phyloP scores from a whole-genome alignment of 2,113 vertebrate genomes.

The Amazona vittata region DNA sequence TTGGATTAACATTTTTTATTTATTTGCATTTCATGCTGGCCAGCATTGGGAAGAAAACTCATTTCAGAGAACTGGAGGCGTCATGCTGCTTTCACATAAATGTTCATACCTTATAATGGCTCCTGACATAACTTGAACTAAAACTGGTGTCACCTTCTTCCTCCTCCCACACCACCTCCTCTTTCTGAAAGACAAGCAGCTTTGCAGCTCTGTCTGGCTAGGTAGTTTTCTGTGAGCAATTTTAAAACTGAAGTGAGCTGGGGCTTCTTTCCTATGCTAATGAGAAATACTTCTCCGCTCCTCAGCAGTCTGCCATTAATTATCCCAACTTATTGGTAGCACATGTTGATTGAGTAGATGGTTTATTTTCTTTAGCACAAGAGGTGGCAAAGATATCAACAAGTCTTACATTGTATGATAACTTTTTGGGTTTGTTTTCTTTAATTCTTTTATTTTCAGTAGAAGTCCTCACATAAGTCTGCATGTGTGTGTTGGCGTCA shows the following conservation, averaged over 20 bases:
- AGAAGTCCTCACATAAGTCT: neutral
- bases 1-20: neutral
- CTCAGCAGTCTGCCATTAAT: constrained; percentile 78
- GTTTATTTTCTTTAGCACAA: constrained; percentile 77
- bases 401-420: constrained; percentile 72
- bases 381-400: constrained; percentile 84
- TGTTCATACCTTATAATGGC: neutral
- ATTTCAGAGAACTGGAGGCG: neutral
- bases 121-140: neutral
- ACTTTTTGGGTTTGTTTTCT: constrained; percentile 52
- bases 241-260: constrained; percentile 69
- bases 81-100: neutral
- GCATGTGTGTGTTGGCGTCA: constrained; percentile 78
- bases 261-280: constrained; percentile 8
- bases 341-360: constrained; percentile 71
- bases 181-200: neutral
- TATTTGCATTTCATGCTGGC: neutral
- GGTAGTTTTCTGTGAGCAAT: constrained; percentile 73
- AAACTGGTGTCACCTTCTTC: neutral
- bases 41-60: neutral
- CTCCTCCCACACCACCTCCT: fast-evolving
- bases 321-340: constrained; percentile 82
- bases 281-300: neutral
- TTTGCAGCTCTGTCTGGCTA: constrained; percentile 69
- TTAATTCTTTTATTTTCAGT: neutral